Base-by-base conservation (phyloP, 2,113 vertebrate genomes). In the Empidonax traillii region DNA sequence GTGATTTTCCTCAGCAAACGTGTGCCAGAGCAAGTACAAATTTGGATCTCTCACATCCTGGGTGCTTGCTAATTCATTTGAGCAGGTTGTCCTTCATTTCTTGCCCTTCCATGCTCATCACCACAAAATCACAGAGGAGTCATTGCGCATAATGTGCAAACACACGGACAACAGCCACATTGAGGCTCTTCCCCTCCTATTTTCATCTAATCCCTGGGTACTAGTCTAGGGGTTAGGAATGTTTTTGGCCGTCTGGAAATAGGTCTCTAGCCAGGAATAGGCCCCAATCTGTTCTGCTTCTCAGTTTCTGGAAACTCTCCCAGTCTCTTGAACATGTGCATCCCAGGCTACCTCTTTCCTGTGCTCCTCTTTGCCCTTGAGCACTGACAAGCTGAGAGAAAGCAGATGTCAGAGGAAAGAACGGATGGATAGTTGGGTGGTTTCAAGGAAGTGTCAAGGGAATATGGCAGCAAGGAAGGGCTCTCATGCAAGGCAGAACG, bases 221-320 rank as follows among this genome's bases (percentile, higher is more conserved):
- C 83, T 96, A 94, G 76, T 96, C 76, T 90, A 86, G 49, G 90
- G 92, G 94, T 89, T 95, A 96, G 69, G 90, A 96, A 94, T 96
- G 93, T 56, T 90, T 96, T 94, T 96, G 88, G 96, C 90, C 1
- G 79, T 52, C 93, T 96, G 87, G 90, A 96, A 96, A 96, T 96
- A 93, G 95, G 94, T 97, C 92, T 94, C 85, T 89, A 95, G 92
- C 94, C 96, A 97, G 93, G 92, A 97, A 96, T 94, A 92, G 91
- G 91, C 87, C 90, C 78, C 96, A 97, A 85, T 95, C 95, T 96
- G 94, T 95, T 96, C 89, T 95, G 93, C 87, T 89, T 97, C 92
- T 96, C 89, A 85, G 87, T 91, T 96, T 82, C 94, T 97, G 95
- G 95, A 96, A 97, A 27, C 47, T 68, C 89, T 96, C 94, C 95